Percentiles rank a stretch among this genome's conserved stretches.
phyloP scores from a whole-genome alignment of 1,140 invertebrate genomes.

The Aphelinus certus region DNA sequence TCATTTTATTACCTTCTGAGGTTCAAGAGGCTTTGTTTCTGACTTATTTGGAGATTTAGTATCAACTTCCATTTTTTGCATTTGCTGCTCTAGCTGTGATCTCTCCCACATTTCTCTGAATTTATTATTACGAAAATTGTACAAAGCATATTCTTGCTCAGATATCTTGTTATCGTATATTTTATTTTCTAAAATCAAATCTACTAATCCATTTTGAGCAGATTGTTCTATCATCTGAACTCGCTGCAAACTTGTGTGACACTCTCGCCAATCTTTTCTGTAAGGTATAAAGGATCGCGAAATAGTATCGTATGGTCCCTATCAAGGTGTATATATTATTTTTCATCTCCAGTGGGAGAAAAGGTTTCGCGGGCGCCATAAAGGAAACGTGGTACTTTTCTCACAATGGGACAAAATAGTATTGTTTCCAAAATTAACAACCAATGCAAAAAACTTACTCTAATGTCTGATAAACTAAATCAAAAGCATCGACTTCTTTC shows the following conservation, averaged over 20 bases:
- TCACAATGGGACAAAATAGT: too few relatives aligned
- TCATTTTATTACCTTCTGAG: too few relatives aligned
- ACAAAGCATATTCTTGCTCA: constrained; percentile 47
- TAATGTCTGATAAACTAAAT: constrained; percentile 11
- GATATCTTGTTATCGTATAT: constrained; percentile 49
- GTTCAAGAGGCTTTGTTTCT: not conserved
- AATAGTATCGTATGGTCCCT: too few relatives aligned
- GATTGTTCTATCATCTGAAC: constrained; percentile 49
- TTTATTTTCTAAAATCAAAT: constrained; percentile 48
- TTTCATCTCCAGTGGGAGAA: too few relatives aligned
- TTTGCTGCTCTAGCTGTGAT: constrained; percentile 7
- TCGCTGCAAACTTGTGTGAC: constrained; percentile 17
- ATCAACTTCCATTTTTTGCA: constrained; percentile 6
- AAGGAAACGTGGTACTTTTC: too few relatives aligned
- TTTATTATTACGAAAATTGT: constrained; percentile 38
- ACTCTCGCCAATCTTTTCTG: too few relatives aligned
- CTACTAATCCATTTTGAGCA: constrained; percentile 48
- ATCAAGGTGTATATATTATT: too few relatives aligned
- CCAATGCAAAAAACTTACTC: constrained; percentile 5
- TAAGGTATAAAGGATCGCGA: too few relatives aligned
- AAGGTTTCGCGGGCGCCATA: too few relatives aligned
- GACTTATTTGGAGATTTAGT: not conserved
- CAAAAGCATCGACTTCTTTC: constrained; percentile 47
- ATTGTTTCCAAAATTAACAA: too few relatives aligned
- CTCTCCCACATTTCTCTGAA: constrained; percentile 3